Evolutionary conservation across 2,888 invertebrate genomes (phyloP), one percentile per base, ranked within the genome.

Genomic region (Endomychus coccineus): DNA sequence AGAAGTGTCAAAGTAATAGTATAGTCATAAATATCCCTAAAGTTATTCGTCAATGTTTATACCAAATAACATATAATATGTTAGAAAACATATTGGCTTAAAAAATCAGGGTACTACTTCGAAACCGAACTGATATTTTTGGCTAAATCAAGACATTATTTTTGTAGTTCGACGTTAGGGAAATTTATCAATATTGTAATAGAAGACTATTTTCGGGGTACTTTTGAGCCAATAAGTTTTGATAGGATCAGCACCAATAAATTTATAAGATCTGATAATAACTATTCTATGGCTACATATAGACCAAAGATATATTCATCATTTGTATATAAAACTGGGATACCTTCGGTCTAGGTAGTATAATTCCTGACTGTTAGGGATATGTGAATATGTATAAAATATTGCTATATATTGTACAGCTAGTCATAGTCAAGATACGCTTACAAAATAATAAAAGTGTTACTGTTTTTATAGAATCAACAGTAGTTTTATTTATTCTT

Each of bases 341-440:
- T 7, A 19, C n/a, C 21, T 7, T 19, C 21, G n/a, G 21, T 7
- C n/a, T 19, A 19, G 21, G 21, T 19, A 19, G 6, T 19, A n/a
- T 19, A 19, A 19, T 6, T 19, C 21, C 21, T 19, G 21, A 19
- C 21, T 19, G 21, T 7, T 19, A 19, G 21, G 6, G n/a, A 19
- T 7, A 19, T 64, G 63, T 63, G 62, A 62, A 64, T 64, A 62
- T 64, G 62, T 63, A 63, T 57, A 64, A 61, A 52, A 59, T 58
- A 61, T 58, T 56, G 59, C 61, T 58, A 57, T 55, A 56, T 58
- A 64, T 61, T 66, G 66, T 66, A 66, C 66, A 66, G 66, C 66
- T 66, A 66, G 66, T 66, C 66, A 66, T 66, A 66, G 66, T 63
- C 58, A 61, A 62, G 59, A 64, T 66, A 66, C 66, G 66, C 66